Percentiles rank a stretch among this genome's conserved stretches.
phyloP scores from a whole-genome alignment of 2,888 invertebrate genomes.

The Drosophila affinis region DNA sequence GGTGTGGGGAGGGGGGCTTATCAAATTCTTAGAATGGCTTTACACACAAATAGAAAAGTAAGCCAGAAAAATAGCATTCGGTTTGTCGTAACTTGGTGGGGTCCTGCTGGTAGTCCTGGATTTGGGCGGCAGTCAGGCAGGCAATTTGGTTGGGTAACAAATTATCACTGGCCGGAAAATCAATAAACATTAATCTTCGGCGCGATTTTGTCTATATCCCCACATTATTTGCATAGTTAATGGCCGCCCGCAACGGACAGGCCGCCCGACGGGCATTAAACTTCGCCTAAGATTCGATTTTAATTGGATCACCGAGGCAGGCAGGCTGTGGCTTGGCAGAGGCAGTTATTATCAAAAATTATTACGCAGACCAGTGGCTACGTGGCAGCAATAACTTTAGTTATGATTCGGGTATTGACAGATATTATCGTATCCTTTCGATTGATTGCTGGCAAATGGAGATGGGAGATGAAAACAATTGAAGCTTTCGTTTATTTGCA shows the following conservation, averaged over 20 bases:
- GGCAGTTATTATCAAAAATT: constrained; percentile 33
- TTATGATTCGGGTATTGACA: constrained; percentile 16
- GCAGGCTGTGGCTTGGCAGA: not conserved
- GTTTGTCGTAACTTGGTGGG: constrained; percentile 24
- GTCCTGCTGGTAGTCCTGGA: not conserved
- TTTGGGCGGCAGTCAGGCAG: constrained; percentile 8
- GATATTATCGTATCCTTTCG: constrained; percentile 2
- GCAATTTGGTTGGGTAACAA: constrained; percentile 41
- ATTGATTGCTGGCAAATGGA: constrained; percentile 1
- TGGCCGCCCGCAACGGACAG: constrained; percentile 10
- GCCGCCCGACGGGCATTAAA: constrained; percentile 46
- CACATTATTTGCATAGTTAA: constrained; percentile 71
- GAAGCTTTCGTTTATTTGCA: constrained; percentile 17
- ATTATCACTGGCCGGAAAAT: constrained; percentile 68
- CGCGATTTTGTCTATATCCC: constrained; percentile 75
- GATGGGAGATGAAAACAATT: not conserved
- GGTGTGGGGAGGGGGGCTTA: constrained; percentile 54
- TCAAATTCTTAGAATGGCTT: constrained; percentile 45
- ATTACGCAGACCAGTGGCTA: constrained; percentile 3
- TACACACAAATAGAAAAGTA: constrained; percentile 63
- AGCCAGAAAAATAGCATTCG: constrained; percentile 56
- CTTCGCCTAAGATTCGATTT: constrained; percentile 65
- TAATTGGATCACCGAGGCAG: constrained; percentile 37
- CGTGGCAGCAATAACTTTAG: constrained; percentile 11
- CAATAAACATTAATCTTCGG: constrained; percentile 77